Conservation (phyloP, 2,797 vertebrate genomes). For the Oreortyx pictus region DNA sequence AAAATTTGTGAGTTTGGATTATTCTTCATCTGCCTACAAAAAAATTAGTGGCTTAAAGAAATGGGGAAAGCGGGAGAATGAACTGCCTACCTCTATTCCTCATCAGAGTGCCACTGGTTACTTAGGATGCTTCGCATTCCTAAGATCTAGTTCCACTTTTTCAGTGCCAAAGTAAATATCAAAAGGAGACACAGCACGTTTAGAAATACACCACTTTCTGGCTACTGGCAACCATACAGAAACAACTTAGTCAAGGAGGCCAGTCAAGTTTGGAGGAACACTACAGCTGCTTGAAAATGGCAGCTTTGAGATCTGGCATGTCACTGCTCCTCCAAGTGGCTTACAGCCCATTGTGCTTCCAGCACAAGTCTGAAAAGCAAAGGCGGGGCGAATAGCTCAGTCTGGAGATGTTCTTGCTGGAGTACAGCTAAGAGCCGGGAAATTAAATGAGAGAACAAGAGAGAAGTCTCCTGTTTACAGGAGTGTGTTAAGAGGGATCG, state of each 20-base stretch:
- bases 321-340: background rate
- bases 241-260: slow-evolving; percentile 7
- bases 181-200: background rate
- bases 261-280: background rate
- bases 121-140: background rate
- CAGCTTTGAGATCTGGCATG: slow-evolving; percentile 2
- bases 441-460: background rate
- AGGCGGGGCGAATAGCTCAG: background rate
- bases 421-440: background rate
- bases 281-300: background rate
- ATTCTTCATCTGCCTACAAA: background rate
- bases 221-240: slow-evolving; percentile 1
- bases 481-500: background rate
- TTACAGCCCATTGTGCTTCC: background rate
- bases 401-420: background rate
- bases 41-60: slow-evolving; percentile 15
- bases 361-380: background rate
- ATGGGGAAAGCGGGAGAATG: background rate
- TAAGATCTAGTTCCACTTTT: background rate
- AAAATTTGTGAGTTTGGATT: background rate
- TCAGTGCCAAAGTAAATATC: slow-evolving; percentile 33
- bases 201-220: slow-evolving; percentile 29
- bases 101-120: background rate
- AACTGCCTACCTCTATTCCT: background rate
- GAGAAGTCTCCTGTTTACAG: background rate